Percentiles rank a stretch among this genome's conserved stretches.
These are phyloP conservation scores for Hyposoter didymator DNA, from an alignment of 2,888 invertebrate species.

Conservation along the genomic window DNA sequence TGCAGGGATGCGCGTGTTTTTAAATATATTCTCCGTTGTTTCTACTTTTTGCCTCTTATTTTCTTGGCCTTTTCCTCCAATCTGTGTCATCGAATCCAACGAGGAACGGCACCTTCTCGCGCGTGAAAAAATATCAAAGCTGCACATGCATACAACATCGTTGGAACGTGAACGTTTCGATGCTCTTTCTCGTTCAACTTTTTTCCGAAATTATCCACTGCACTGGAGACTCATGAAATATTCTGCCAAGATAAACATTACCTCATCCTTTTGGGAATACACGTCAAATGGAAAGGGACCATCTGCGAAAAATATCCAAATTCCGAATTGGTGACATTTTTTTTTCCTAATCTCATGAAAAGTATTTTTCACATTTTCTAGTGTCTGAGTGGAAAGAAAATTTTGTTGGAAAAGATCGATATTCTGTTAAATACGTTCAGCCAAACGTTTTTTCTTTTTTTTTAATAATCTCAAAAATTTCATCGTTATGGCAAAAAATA, in stretches of 20 bases:
- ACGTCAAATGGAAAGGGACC: neutral
- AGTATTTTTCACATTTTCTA: too few relatives aligned
- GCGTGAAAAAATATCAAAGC: constrained; percentile 51
- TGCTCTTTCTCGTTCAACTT: neutral
- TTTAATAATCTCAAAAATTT: too few relatives aligned
- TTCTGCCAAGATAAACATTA: neutral
- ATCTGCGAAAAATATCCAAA: neutral
- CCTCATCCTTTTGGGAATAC: neutral
- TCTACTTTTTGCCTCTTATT: constrained; percentile 12
- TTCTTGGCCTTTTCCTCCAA: constrained; percentile 22
- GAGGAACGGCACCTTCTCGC: constrained; percentile 38
- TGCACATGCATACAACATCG: neutral
- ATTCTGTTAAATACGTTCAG: too few relatives aligned
- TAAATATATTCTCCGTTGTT: constrained; percentile 21
- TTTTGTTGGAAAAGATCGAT: too few relatives aligned
- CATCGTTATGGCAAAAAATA: too few relatives aligned
- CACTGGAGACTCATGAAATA: neutral
- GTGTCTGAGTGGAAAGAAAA: too few relatives aligned
- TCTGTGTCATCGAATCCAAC: constrained; percentile 21
- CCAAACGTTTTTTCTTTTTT: too few relatives aligned
- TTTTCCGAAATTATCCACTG: neutral
- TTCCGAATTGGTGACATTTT: neutral
- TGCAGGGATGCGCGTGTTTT: constrained; percentile 4
- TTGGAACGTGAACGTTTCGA: constrained; percentile 29
- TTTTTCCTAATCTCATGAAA: too few relatives aligned